Conservation (phyloP, 2,888 invertebrate genomes). For the Apeira syringaria region DNA sequence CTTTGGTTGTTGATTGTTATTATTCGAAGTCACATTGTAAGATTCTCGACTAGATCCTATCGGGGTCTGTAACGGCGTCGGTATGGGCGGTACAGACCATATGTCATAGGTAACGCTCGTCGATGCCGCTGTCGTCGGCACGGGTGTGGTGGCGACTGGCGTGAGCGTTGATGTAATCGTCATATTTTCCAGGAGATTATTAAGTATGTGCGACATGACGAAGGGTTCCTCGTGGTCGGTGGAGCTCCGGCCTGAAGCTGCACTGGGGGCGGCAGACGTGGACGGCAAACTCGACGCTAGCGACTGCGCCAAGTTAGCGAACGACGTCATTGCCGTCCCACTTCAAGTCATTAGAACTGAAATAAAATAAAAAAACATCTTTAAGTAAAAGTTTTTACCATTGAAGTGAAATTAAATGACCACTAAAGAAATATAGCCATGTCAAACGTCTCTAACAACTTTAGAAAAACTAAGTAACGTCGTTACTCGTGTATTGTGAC, state of each 20-base stretch:
- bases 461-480: too few species aligned
- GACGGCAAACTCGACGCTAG: slow-evolving; percentile 63
- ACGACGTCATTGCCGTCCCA: slow-evolving; percentile 66
- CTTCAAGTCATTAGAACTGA: slow-evolving; percentile 69
- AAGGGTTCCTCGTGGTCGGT: slow-evolving; percentile 60
- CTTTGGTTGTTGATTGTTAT: slow-evolving; percentile 61
- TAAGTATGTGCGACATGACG: slow-evolving; percentile 74
- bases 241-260: slow-evolving; percentile 48
- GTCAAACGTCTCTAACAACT: too few species aligned
- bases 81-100: slow-evolving; percentile 60
- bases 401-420: too few species aligned
- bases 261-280: slow-evolving; percentile 49
- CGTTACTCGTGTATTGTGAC: too few species aligned
- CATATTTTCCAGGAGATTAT: slow-evolving; percentile 81
- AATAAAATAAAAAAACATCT: slow-evolving; percentile 45
- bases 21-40: slow-evolving; percentile 53
- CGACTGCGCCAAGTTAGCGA: slow-evolving; percentile 69
- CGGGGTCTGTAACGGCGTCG: slow-evolving; percentile 59
- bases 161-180: slow-evolving; percentile 67
- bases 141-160: slow-evolving; percentile 53
- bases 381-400: too few species aligned
- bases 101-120: slow-evolving; percentile 72
- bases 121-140: slow-evolving; percentile 38
- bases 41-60: slow-evolving; percentile 60
- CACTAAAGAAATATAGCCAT: too few species aligned